Evolutionary conservation across 2,888 invertebrate genomes (phyloP), one percentile per base, ranked within the genome.

Genomic region (Thymelicus lineola): DNA sequence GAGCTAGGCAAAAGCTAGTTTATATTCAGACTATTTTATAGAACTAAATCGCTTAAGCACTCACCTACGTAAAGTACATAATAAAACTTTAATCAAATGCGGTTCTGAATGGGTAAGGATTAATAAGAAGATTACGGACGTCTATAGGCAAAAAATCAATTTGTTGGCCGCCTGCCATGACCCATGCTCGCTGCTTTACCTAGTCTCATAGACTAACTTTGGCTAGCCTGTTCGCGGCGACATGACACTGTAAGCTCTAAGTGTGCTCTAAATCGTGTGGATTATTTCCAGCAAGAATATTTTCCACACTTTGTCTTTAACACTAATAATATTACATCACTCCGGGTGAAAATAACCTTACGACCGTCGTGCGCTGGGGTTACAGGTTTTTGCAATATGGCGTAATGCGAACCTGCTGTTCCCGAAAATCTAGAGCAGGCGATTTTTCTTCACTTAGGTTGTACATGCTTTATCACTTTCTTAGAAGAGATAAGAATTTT

Each of bases 101-200:
- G 55, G n/a, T 42, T 61, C 50, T 59, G 48, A 59, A 50, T 69
- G 48, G 73, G 71, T 73, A 66, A 71, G 71, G 71, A 73, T 75
- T 76, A 72, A 73, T 71, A 74, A 74, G 73, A 73, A 71, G 73
- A 74, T 72, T 75, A 72, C 66, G 71, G 67, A 71, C 73, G 71
- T 71, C 73, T 73, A 71, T 74, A 69, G 64, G 71, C 78, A 83
- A 84, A 84, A 86, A 87, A 86, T 83, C 83, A 85, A 86, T 86
- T 85, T 80, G 80, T 78, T 87, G 86, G 85, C 85, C 78, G 76
- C 77, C 75, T 73, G 82, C 82, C 83, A 81, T 74, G 75, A 75
- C 74, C 75, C 74, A 58, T 68, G 65, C 73, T 71, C 73, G 72
- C 65, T 71, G 70, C 72, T 60, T 57, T 45, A 46, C n/a, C n/a